Conservation (phyloP, 1,140 invertebrate species). For the Drosophila bocqueti region DNA sequence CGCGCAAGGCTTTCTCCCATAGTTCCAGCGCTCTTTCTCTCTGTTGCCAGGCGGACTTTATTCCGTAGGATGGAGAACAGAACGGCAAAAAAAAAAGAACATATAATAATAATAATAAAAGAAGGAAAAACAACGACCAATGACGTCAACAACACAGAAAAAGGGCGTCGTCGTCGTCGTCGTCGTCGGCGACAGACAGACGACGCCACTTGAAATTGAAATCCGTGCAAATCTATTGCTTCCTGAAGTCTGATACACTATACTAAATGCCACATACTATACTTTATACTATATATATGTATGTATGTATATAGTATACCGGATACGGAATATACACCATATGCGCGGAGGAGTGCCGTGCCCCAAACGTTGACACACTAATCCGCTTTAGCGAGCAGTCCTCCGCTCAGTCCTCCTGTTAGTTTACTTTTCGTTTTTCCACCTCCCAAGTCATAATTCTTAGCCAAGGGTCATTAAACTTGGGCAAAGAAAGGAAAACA, state of each 20-base stretch:
- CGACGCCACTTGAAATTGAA: slow-evolving; percentile 34
- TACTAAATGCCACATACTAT: slow-evolving; percentile 1
- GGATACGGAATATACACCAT: slow-evolving; percentile 38
- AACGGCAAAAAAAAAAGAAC: slow-evolving; percentile 7
- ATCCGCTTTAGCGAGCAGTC: slow-evolving; percentile 65
- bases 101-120: slow-evolving; percentile 18
- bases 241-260: slow-evolving; percentile 78
- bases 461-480: slow-evolving; percentile 35
- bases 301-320: neutral
- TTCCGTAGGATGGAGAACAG: slow-evolving; percentile 14
- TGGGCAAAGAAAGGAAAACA: slow-evolving; percentile 22
- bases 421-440: slow-evolving; percentile 7
- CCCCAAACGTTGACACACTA: slow-evolving; percentile 63
- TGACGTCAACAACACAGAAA: slow-evolving; percentile 36
- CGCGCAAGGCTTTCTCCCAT: slow-evolving; percentile 4
- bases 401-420: slow-evolving; percentile 11
- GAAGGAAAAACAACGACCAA: slow-evolving; percentile 27
- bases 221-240: slow-evolving; percentile 79
- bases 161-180: slow-evolving; percentile 13
- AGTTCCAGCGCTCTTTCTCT: neutral
- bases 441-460: slow-evolving; percentile 48
- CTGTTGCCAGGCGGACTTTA: slow-evolving; percentile 43
- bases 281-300: slow-evolving; percentile 4
- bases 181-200: slow-evolving; percentile 12
- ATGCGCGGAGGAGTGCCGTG: slow-evolving; percentile 5